A percentile compares a stretch with the other conserved stretches of the same genome.
Conservation (phyloP, 2,888 invertebrate species). For the Macrosiphum euphorbiae region DNA sequence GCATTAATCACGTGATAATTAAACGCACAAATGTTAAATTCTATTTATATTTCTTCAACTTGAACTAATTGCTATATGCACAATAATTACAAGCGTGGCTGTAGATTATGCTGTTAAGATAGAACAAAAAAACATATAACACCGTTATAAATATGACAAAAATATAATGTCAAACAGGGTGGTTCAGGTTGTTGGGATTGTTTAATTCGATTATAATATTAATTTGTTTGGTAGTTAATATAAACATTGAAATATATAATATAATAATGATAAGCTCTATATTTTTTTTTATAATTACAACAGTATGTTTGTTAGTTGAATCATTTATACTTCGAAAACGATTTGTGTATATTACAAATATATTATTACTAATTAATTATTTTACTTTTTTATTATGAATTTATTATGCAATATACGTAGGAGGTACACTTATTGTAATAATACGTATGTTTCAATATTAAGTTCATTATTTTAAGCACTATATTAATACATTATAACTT, state of each 20-base stretch:
- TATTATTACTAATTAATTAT: background rate
- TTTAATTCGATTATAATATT: background rate
- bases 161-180: background rate
- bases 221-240: background rate
- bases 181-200: background rate
- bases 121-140: background rate
- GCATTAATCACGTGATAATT: background rate
- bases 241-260: background rate
- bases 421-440: background rate
- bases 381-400: background rate
- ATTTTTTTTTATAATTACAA: background rate
- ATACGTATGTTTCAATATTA: background rate
- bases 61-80: background rate
- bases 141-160: background rate
- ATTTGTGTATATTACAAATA: background rate
- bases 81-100: background rate
- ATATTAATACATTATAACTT: background rate
- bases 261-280: background rate
- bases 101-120: background rate
- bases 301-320: background rate
- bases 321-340: background rate
- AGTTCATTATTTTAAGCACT: background rate
- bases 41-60: background rate
- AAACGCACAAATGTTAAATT: background rate
- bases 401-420: background rate